A percentile compares a stretch with the other conserved stretches of the same genome.
These are phyloP conservation scores for Aphrophora alni DNA, from an alignment of 2,888 invertebrate genomes.

Conservation along the genomic window DNA sequence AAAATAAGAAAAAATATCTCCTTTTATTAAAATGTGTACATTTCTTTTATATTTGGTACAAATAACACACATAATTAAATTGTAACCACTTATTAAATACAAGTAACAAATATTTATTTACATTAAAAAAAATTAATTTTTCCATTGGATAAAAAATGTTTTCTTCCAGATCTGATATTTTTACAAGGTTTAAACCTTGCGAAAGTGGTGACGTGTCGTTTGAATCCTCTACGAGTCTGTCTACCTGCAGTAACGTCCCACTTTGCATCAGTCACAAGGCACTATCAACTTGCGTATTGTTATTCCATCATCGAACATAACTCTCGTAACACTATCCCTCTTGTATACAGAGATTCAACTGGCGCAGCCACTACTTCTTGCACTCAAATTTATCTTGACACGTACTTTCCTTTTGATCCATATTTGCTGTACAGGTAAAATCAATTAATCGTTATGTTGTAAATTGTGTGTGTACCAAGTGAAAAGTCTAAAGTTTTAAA, in stretches of 20 bases:
- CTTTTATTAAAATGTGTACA: too few relatives aligned
- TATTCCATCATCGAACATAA: slow-evolving; percentile 90
- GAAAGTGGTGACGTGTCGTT: slow-evolving; percentile 80
- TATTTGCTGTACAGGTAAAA: slow-evolving; percentile 73
- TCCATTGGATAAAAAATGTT: too few relatives aligned
- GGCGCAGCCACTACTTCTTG: slow-evolving; percentile 54
- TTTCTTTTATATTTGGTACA: too few relatives aligned
- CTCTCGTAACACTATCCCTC: slow-evolving; percentile 66
- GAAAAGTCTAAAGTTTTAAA: neutral
- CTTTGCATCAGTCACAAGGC: slow-evolving; percentile 80
- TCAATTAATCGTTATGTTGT: too few relatives aligned
- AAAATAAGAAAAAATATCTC: too few relatives aligned
- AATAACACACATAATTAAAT: too few relatives aligned
- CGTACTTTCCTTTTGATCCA: slow-evolving; percentile 92
- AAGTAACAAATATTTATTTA: neutral
- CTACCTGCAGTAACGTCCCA: slow-evolving; percentile 76
- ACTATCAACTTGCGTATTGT: slow-evolving; percentile 91
- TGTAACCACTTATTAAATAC: too few relatives aligned
- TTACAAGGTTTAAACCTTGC: slow-evolving; percentile 83
- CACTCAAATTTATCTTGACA: slow-evolving; percentile 63
- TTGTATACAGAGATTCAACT: slow-evolving; percentile 62
- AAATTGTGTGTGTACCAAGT: neutral
- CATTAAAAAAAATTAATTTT: neutral
- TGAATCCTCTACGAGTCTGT: slow-evolving; percentile 90
- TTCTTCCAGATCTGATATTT: slow-evolving; percentile 74